These are phyloP conservation scores for Musca vetustissima DNA, from an alignment of 1,140 invertebrate genomes.

Conservation along the genomic window DNA sequence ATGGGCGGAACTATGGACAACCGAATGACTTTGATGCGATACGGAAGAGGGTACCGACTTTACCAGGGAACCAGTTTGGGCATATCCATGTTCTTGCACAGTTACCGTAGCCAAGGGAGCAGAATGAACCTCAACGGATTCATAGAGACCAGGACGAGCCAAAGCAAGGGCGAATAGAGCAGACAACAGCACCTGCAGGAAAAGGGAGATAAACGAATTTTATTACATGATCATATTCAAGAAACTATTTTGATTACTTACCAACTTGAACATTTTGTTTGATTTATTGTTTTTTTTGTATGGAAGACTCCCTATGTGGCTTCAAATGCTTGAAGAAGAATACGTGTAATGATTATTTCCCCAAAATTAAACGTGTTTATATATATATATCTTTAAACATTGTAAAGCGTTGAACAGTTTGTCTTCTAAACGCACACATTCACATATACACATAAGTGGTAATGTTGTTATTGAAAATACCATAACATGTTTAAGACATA, in stretches of 20 bases:
- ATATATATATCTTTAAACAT: too few relatives aligned
- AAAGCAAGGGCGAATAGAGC: constrained; percentile 62
- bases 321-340: constrained; percentile 33
- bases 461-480: too few relatives aligned
- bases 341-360: too few relatives aligned
- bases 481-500: too few relatives aligned
- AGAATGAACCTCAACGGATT: constrained; percentile 45
- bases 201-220: too few relatives aligned
- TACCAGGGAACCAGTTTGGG: constrained; percentile 45
- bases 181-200: constrained; percentile 60
- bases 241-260: constrained; percentile 28
- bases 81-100: constrained; percentile 42
- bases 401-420: too few relatives aligned
- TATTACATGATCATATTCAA: too few relatives aligned
- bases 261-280: constrained; percentile 57
- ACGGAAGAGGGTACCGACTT: constrained; percentile 55
- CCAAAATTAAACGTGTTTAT: too few relatives aligned
- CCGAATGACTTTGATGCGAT: constrained; percentile 57
- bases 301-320: constrained; percentile 35
- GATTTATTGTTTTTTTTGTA: constrained; percentile 29
- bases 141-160: constrained; percentile 58
- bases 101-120: constrained; percentile 40
- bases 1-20: constrained; percentile 47
- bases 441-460: too few relatives aligned
- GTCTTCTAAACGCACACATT: too few relatives aligned